These are phyloP conservation scores for Hoplodrina blanda DNA, from an alignment of 2,888 invertebrate genomes.

Conservation along the genomic window DNA sequence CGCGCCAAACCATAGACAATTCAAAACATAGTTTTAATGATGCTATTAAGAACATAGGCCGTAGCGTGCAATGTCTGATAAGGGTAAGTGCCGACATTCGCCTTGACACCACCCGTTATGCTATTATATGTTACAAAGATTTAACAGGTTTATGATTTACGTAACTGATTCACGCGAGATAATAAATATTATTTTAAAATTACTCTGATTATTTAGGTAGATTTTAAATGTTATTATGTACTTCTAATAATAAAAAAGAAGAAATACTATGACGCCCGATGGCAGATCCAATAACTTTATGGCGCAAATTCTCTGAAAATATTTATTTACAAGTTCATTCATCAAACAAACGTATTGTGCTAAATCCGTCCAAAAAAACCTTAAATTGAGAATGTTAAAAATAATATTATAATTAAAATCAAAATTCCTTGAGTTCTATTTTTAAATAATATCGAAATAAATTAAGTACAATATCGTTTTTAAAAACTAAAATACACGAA, in stretches of 20 bases:
- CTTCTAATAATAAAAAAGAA: slow-evolving; percentile 3
- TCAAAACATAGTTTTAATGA: slow-evolving; percentile 45
- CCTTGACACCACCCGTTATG: slow-evolving; percentile 68
- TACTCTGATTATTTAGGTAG: slow-evolving; percentile 6
- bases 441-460: too few species aligned
- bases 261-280: too few species aligned
- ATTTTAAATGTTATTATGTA: slow-evolving; percentile 1
- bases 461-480: too few species aligned
- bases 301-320: too few species aligned
- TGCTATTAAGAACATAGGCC: slow-evolving; percentile 36
- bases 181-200: slow-evolving; percentile 8
- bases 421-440: too few species aligned
- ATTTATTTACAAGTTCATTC: too few species aligned
- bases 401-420: too few species aligned
- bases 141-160: slow-evolving; percentile 18
- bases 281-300: too few species aligned
- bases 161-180: slow-evolving; percentile 38
- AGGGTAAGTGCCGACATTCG: slow-evolving; percentile 65
- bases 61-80: slow-evolving; percentile 55
- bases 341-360: too few species aligned
- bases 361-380: too few species aligned
- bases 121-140: slow-evolving; percentile 31
- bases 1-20: slow-evolving; percentile 15
- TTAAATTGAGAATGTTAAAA: too few species aligned
- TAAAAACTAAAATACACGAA: too few species aligned